Evolutionary conservation across 1,140 invertebrate species (phyloP), one percentile per base, ranked within the genome.

Genomic region (Drosophila nigromelanica): DNA sequence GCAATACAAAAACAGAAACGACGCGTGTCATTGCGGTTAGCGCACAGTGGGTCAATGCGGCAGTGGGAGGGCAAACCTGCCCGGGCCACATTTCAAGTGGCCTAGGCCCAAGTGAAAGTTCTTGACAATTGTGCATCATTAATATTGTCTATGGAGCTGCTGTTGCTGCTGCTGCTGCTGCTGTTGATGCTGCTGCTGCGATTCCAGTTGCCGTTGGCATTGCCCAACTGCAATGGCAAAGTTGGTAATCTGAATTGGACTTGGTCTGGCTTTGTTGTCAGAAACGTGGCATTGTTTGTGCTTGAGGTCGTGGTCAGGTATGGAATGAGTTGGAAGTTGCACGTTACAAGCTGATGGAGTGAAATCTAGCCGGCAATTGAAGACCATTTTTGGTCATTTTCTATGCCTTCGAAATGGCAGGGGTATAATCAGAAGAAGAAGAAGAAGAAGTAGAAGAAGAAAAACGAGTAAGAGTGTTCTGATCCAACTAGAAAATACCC

Each of bases 81-180:
- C 56, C 74, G 42, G 50, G 64, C 69, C 67, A 76, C 82, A 85
- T 68, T 80, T 75, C 67, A 54, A 89, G 82, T 78, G 81, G 81
- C 78, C 75, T 81, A 72, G 78, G 78, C 78, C 78, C 70, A 73
- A 86, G 81, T 86, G 81, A 86, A 86, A 86, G 81, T 86, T 86
- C 83, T 86, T 86, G 81, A 86, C 81, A 86, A 86, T 86, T 73
- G 81, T 86, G 81, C 81, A 86, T 86, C 81, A 86, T 86, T 86
- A 86, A 86, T 87, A 86, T 86, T 87, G 81, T 86, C 81, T 87
- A 78, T 79, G 62, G 73, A 68, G 56, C 55, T 54, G 55, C 24
- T 51, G 37, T 40, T 52, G 35, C 60, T 48, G 12, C 35, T 15
- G 14, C 40, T 33, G 40, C 8, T 18, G 18, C 18, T 18, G n/a